Conservation (phyloP, 2,888 invertebrate species). For the Drepanosiphum platanoidis region DNA sequence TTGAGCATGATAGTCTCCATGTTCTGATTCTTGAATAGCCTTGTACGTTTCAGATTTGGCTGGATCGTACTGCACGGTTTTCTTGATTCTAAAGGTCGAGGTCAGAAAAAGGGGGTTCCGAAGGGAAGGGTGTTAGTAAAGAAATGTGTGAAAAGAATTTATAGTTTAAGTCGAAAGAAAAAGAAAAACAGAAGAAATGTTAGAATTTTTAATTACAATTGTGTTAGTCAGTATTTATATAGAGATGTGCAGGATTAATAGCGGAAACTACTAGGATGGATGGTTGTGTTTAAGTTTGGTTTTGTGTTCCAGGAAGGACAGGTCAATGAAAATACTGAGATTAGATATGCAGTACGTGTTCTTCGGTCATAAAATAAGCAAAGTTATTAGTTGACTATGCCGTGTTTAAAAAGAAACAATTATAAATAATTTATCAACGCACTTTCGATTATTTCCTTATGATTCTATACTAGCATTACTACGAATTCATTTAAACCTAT, state of each 20-base stretch:
- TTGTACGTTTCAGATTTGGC: constrained; percentile 88
- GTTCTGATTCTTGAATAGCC: constrained; percentile 82
- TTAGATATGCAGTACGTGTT: constrained; percentile 65
- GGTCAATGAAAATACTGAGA: constrained; percentile 81
- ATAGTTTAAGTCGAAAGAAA: constrained; percentile 60
- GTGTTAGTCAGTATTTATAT: constrained; percentile 62
- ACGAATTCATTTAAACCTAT: not conserved
- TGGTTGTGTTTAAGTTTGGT: constrained; percentile 66
- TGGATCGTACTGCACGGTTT: constrained; percentile 83
- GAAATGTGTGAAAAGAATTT: constrained; percentile 55
- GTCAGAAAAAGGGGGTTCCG: constrained; percentile 42
- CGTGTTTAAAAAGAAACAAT: constrained; percentile 14
- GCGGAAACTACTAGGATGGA: constrained; percentile 51
- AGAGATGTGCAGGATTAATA: constrained; percentile 39
- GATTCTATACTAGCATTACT: not conserved
- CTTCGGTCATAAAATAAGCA: constrained; percentile 59
- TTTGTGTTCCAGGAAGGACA: constrained; percentile 83
- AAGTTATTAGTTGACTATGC: constrained; percentile 42
- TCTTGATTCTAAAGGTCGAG: constrained; percentile 71
- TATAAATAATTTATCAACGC: constrained; percentile 9
- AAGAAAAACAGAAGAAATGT: constrained; percentile 63
- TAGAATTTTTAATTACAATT: constrained; percentile 58
- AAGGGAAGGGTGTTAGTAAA: constrained; percentile 58
- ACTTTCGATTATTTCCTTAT: not conserved
- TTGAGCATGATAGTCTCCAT: constrained; percentile 73